Evolutionary conservation across 1,140 invertebrate genomes (phyloP), one percentile per base, ranked within the genome.

Genomic region (Drosophila quadrilineata): DNA sequence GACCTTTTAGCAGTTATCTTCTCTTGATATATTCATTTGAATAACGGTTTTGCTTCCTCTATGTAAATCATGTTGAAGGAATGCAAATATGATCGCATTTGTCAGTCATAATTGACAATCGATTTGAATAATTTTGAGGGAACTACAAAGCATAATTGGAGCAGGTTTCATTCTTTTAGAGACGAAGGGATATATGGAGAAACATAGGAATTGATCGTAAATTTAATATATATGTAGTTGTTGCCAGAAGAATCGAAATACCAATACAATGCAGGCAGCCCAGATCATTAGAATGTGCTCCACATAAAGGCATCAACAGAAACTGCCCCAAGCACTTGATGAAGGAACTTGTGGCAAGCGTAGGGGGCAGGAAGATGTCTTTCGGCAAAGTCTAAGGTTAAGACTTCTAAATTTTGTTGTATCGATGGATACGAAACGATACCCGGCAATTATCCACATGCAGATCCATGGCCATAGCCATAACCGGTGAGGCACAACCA

Each of bases 391-490:
- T 40, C 57, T 38, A 22, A 14, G 43, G 43, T 24, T 6, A 58
- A n/a, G n/a, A 64, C 46, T 59, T 65, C 62, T 59, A 59, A 58
- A 53, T 53, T 59, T 59, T 21, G 54, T 9, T 50, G n/a, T 50
- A 52, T 59, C 46, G 68, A 80, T 76, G 76, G 67, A 72, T 63
- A 31, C 29, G 56, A 43, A 24, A 14, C 36, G 58, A 28, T 54
- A 52, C 31, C 49, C 35, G 52, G 58, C 70, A 82, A 82, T 82
- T 82, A 82, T 57, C 63, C 69, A 62, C 76, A 82, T 84, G 76
- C 72, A 80, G 48, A 80, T 50, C 36, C 35, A 3, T n/a, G n/a
- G n/a, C n/a, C n/a, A n/a, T n/a, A n/a, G n/a, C n/a, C n/a, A n/a
- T n/a, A n/a, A n/a, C 12, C 28, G 14, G 35, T 24, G n/a, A 35